Base-by-base conservation (phyloP, 1,140 invertebrate species). In the Pachyrhynchus sulphureomaculatus region DNA sequence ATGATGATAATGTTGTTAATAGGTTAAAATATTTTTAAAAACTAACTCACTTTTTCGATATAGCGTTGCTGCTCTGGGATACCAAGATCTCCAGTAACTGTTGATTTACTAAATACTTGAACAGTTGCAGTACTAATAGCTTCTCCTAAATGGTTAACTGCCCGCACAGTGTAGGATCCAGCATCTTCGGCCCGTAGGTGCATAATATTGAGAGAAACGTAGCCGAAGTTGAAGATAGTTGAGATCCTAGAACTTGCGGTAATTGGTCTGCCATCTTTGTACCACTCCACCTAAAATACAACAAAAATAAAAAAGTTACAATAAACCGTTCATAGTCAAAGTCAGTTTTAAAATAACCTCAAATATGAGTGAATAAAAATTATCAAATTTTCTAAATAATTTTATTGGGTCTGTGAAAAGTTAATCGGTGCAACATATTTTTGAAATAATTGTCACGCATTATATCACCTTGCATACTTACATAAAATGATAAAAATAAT, bases 201-300 rank as follows among this genome's bases (percentile, higher is more conserved):
- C 86, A 96, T 85, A 77, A 99, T 97, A 80, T 97, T 96, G 67
- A 99, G 87, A 78, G 93, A 93, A 79, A 98, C 94, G 83, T 96
- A 97, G 76, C 95, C 95, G 86, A 98, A 98, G 83, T 97, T 98
- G 84, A 95, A 95, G 79, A 93, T 92, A 72, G 93, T 92, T 71
- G 90, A 93, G 76, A 96, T 96, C 80, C 95, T 85, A 75, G 93
- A 95, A 79, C 94, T 97, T 76, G 91, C 88, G 81, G 92, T 95
- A 67, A 96, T 92, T 37, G 91, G 85, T 77, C 86, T 86, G 68
- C 94, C 95, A 86, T 99, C 95, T 80, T 96, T 95, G 79, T 92
- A 95, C 96, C 96, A 99, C 79, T 99, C 95, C 68, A 99, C 60
- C 60, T 62, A 42, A 17, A 60, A 18, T n/a, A n/a, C n/a, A 18